Percentiles rank a stretch among this genome's conserved stretches.
Evolutionary conservation across 2,888 invertebrate species (phyloP).

Genomic region (Apoda limacodes): DNA sequence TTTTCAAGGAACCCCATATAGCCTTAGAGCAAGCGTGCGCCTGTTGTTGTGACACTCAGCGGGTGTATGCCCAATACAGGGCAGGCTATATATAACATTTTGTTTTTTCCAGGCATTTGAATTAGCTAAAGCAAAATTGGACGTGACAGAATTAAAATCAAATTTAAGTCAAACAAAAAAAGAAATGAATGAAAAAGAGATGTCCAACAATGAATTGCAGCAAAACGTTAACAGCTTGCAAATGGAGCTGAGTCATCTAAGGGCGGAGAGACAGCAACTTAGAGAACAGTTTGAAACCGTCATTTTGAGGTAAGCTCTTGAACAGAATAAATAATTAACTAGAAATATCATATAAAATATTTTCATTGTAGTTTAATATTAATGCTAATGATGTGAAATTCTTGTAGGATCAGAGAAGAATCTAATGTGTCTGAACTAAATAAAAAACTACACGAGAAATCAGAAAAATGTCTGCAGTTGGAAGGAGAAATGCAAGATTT

Average conservation of each 20-base stretch:
- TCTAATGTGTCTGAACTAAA: slow-evolving; percentile 52
- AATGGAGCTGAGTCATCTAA: slow-evolving; percentile 27
- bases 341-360: too few relatives aligned
- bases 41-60: too few relatives aligned
- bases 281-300: slow-evolving; percentile 32
- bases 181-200: slow-evolving; percentile 35
- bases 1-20: too few relatives aligned
- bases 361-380: not conserved
- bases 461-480: slow-evolving; percentile 51
- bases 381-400: not conserved
- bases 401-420: slow-evolving; percentile 45
- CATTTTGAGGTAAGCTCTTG: slow-evolving; percentile 31
- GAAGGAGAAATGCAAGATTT: slow-evolving; percentile 57
- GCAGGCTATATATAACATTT: not conserved
- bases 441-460: slow-evolving; percentile 47
- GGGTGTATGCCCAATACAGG: not conserved
- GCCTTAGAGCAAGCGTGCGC: too few relatives aligned
- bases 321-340: too few relatives aligned
- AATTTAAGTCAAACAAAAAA: slow-evolving; percentile 64
- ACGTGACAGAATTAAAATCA: slow-evolving; percentile 52
- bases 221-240: slow-evolving; percentile 26
- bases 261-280: slow-evolving; percentile 31
- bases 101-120: slow-evolving; percentile 49
- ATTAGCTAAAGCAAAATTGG: slow-evolving; percentile 57
- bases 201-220: slow-evolving; percentile 33